phyloP scores from a whole-genome alignment of 92 coral and sea anemone species.

The Scolanthus callimorphus region DNA sequence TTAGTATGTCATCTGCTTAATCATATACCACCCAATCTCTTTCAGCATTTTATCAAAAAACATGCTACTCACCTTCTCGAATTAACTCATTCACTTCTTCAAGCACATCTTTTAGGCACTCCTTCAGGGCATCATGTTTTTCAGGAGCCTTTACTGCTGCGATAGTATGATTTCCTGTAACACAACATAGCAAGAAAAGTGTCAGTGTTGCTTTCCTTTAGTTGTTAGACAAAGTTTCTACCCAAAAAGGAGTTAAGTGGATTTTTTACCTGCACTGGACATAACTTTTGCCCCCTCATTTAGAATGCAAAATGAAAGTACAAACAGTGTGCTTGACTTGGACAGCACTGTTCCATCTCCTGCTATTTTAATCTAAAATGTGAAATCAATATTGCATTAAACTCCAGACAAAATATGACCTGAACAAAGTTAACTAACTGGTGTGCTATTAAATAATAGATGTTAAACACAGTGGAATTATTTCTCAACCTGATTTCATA shows the following conservation, averaged over 20 bases:
- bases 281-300: conserved; percentile 4
- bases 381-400: too few relatives aligned
- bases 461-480: too few relatives aligned
- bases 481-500: too few relatives aligned
- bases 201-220: too few relatives aligned
- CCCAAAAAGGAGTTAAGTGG: neutral
- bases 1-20: too few relatives aligned
- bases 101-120: neutral
- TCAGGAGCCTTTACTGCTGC: conserved; percentile 9
- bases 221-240: too few relatives aligned
- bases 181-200: too few relatives aligned
- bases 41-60: too few relatives aligned
- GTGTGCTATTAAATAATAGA: neutral
- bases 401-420: too few relatives aligned
- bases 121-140: conserved; percentile 4
- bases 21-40: too few relatives aligned
- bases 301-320: neutral
- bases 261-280: neutral
- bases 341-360: conserved; percentile 9
- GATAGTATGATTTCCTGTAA: conserved; percentile 6
- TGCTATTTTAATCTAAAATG: too few relatives aligned
- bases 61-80: too few relatives aligned
- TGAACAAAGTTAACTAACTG: neutral
- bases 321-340: conserved; percentile 5
- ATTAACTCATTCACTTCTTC: neutral